Conservation (phyloP, 2,113 vertebrate species). For the Campylomormyrus tamandua region DNA sequence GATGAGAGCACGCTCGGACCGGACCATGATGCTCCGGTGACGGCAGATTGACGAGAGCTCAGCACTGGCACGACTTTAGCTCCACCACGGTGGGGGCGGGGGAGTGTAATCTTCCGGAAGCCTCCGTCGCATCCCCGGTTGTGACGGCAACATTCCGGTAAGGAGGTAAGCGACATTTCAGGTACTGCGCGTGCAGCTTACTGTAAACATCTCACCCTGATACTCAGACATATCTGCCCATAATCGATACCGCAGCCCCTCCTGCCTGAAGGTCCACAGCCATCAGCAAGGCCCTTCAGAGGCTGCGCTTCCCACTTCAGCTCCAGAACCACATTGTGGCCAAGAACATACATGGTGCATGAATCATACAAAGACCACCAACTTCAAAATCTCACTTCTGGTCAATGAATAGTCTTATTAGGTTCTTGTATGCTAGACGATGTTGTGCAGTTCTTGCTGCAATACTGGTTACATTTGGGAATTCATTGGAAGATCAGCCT, state of each 20-base stretch:
- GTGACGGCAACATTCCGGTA: neutral
- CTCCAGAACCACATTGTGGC: neutral
- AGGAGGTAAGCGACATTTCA: neutral
- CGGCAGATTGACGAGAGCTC: neutral
- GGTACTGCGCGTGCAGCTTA: neutral
- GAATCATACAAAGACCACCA: neutral
- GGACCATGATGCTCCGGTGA: neutral
- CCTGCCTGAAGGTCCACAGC: neutral
- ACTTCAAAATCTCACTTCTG: neutral
- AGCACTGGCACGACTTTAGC: neutral
- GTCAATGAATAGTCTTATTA: no score
- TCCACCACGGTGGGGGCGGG: no score
- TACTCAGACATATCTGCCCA: neutral
- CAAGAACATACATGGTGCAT: neutral
- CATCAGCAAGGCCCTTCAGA: neutral
- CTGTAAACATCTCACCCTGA: neutral
- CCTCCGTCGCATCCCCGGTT: neutral
- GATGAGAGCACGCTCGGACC: neutral
- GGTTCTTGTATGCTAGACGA: no score
- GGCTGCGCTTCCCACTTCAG: neutral
- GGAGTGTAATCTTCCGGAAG: neutral
- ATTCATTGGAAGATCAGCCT: neutral
- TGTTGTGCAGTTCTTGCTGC: neutral
- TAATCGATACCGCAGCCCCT: neutral
- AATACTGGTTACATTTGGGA: neutral